Percentiles rank a stretch among this genome's conserved stretches.
Evolutionary conservation across 2,888 invertebrate genomes (phyloP).

Genomic region (Resseliella maxima): DNA sequence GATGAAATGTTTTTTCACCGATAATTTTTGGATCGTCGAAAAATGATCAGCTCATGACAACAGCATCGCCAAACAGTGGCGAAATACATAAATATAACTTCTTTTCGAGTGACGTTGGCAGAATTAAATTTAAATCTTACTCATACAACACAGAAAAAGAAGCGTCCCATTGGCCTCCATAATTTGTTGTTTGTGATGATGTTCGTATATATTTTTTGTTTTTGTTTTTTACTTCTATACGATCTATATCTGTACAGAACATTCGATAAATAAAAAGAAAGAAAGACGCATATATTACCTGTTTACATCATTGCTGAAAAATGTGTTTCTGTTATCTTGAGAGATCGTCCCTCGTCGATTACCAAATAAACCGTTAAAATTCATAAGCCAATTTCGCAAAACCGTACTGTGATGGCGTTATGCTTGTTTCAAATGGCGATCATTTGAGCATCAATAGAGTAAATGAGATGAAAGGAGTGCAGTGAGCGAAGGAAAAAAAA

Average conservation of each 20-base stretch:
- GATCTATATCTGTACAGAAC: neutral
- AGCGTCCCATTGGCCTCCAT: conserved; percentile 10
- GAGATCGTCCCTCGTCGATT: neutral
- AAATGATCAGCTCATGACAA: conserved; percentile 46
- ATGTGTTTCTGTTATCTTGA: conserved; percentile 1
- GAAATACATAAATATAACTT: neutral
- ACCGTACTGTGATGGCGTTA: neutral
- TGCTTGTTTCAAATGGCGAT: too few relatives aligned
- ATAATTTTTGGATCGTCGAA: conserved; percentile 19
- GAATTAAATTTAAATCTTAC: conserved; percentile 31
- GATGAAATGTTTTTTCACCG: neutral
- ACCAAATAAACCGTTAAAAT: neutral
- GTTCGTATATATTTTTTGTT: too few relatives aligned
- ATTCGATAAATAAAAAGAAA: neutral
- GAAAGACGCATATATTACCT: neutral
- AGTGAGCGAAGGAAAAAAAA: too few relatives aligned
- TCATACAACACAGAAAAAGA: neutral
- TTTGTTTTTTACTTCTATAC: too few relatives aligned
- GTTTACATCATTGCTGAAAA: conserved; percentile 32
- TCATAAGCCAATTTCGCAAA: neutral
- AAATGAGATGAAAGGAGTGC: too few relatives aligned
- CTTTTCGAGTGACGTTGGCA: conserved; percentile 8
- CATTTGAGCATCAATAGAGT: too few relatives aligned
- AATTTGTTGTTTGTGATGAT: conserved; percentile 27
- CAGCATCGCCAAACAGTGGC: neutral